Conservation (phyloP, 1,140 invertebrate genomes). For the Eumeta japonica region DNA sequence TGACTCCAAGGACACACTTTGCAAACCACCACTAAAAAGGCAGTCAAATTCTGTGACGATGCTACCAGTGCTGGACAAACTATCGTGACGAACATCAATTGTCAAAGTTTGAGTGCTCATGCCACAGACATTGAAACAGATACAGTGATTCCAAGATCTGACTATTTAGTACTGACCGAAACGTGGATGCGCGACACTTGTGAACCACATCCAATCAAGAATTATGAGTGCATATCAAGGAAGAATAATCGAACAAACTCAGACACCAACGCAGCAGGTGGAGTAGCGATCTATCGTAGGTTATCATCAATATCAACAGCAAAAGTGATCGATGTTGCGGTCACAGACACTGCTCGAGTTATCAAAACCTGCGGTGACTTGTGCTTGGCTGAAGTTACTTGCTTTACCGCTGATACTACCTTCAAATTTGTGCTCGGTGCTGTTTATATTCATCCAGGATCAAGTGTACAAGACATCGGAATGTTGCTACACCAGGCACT, state of each 20-base stretch:
- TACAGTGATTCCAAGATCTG: conserved; percentile 15
- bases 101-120: conserved; percentile 16
- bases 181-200: conserved; percentile 21
- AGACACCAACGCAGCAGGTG: conserved; percentile 14
- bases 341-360: conserved; percentile 12
- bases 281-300: no score
- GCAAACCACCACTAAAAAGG: conserved; percentile 10
- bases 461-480: no score
- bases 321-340: conserved; percentile 14
- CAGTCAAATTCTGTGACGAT: conserved; percentile 20
- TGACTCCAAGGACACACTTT: no score
- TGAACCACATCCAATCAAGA: conserved; percentile 13
- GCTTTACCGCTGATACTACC: no score
- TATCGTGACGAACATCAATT: conserved; percentile 16
- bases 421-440: no score
- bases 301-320: conserved; percentile 20
- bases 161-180: conserved; percentile 20
- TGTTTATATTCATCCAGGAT: conserved; percentile 21
- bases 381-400: conserved; percentile 18
- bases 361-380: conserved; percentile 18
- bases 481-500: conserved; percentile 16
- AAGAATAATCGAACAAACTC: conserved; percentile 16
- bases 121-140: no score
- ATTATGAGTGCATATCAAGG: conserved; percentile 11
- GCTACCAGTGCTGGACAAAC: conserved; percentile 15